phyloP scores from a whole-genome alignment of 2,113 vertebrate genomes.

The Lepisosteus osseus region DNA sequence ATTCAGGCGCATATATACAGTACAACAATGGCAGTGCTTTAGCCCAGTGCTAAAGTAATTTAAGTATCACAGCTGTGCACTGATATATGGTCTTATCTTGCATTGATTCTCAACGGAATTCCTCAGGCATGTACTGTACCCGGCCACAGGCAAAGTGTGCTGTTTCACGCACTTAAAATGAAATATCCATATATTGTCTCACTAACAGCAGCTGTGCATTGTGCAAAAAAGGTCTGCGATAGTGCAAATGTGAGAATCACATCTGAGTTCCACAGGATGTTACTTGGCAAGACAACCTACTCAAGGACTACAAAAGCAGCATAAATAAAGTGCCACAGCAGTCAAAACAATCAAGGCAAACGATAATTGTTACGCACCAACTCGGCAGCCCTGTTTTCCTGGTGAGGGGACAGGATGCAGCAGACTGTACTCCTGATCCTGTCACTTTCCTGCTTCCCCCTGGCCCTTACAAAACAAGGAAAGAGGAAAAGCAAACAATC shows the following conservation, averaged over 20 bases:
- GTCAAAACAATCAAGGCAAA: constrained; percentile 3
- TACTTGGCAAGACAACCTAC: neutral
- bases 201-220: neutral
- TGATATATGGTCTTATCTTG: too few species aligned
- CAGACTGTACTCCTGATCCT: neutral
- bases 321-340: neutral
- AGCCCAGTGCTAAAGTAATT: too few species aligned
- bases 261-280: neutral
- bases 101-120: too few species aligned
- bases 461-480: too few species aligned
- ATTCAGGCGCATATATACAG: too few species aligned
- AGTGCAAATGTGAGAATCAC: constrained; percentile 9
- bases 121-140: too few species aligned
- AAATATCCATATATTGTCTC: constrained; percentile 3
- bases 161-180: constrained; percentile 6
- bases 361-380: neutral
- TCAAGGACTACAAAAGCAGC: constrained; percentile 4
- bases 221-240: neutral
- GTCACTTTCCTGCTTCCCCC: neutral
- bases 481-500: too few species aligned
- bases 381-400: neutral
- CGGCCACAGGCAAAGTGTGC: too few species aligned
- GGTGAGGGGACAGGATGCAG: neutral
- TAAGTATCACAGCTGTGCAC: too few species aligned
- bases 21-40: too few species aligned